Evolutionary conservation across 2,888 invertebrate genomes (phyloP), one percentile per base, ranked within the genome.

Genomic region (Eilema griseolum): DNA sequence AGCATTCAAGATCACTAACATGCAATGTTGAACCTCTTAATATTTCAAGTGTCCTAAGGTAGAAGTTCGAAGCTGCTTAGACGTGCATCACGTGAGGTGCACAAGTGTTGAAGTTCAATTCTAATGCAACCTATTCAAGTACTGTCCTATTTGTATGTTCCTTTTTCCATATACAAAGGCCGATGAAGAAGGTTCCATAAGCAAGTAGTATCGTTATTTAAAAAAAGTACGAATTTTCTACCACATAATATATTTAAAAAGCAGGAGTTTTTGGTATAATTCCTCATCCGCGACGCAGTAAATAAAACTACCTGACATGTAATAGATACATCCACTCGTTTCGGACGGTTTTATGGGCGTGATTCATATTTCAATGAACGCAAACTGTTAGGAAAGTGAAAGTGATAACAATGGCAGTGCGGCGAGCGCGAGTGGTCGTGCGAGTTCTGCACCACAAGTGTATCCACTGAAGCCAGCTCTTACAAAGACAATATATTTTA

Each of bases 341-440:
- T 37, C 57, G 56, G 65, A 57, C 57, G 10, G 57, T 24, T 66
- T 66, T 57, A 65, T 56, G 56, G 65, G 57, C 56, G 56, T 66
- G 57, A 57, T 28, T 66, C 57, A 33, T 23, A 33, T 57, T 26
- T 23, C 26, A 26, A 56, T 56, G 68, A 46, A 33, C 56, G 57
- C 62, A 33, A 68, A 23, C 56, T 37, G 26, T 20, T 26, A 61
- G 52, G 10, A 46, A 68, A 57, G 68, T 68, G 68, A 68, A 68
- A 68, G 68, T 57, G 37, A 26, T 37, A 56, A 37, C 68, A 57
- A 68, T 57, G 24, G 52, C 14, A 41, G 41, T 26, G 14, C 37
- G 57, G 46, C 7, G 16, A 16, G 46, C 26, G 16, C 41, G 41
- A 41, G 41, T 16, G 41, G 7, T 16, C 33, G 20, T 11, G 31